phyloP scores from a whole-genome alignment of 2,797 vertebrate genomes.

The Pampus argenteus region DNA sequence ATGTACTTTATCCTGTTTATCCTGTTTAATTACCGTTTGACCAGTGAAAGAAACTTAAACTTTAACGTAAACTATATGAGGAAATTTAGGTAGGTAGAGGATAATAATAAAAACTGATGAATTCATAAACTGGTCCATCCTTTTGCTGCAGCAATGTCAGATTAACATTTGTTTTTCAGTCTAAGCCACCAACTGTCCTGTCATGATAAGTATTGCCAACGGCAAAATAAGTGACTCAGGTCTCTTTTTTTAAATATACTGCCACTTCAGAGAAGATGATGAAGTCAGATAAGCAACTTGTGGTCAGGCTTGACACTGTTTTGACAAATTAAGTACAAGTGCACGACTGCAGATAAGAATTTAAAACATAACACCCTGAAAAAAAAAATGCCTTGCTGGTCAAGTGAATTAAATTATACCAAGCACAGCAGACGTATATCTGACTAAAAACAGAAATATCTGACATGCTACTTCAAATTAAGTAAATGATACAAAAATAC shows the following conservation, averaged over 20 bases:
- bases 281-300: slow-evolving; percentile 13
- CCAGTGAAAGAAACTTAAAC: not conserved
- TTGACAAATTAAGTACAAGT: slow-evolving; percentile 26
- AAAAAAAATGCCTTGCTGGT: not conserved
- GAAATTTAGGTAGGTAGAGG: not conserved
- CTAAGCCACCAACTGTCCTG: not conserved
- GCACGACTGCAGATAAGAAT: slow-evolving; percentile 30
- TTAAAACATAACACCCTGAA: not conserved
- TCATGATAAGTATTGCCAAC: slow-evolving; percentile 8
- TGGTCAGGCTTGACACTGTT: not conserved
- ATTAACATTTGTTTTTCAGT: not conserved
- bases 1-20: not conserved
- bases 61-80: not conserved
- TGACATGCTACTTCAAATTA: slow-evolving; percentile 18
- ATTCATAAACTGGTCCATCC: not conserved
- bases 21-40: not conserved
- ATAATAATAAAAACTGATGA: not conserved
- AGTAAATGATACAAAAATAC: slow-evolving; percentile 8
- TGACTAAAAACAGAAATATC: slow-evolving; percentile 8
- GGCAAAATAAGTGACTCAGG: slow-evolving; percentile 10
- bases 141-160: not conserved
- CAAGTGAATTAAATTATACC: not conserved
- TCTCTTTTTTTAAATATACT: slow-evolving; percentile 25
- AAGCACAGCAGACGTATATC: not conserved
- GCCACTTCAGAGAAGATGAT: slow-evolving; percentile 11